Evolutionary conservation across 2,113 vertebrate genomes (phyloP).

Genomic region (Fregetta grallaria): DNA sequence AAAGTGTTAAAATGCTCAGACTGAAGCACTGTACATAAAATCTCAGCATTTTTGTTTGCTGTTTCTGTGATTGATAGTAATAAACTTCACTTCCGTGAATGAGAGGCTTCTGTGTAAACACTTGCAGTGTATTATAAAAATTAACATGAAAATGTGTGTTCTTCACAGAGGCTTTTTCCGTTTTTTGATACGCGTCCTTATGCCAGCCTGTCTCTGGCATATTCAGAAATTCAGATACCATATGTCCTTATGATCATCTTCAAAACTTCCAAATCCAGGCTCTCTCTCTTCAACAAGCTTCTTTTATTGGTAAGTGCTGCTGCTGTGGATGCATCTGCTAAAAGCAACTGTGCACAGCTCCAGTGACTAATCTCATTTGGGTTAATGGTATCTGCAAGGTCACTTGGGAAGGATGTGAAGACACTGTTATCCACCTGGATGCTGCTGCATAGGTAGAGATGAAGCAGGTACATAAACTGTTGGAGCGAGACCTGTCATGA

Average conservation of each 20-base stretch:
- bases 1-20: slow-evolving; percentile 40
- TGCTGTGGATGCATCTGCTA: slow-evolving; percentile 44
- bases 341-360: slow-evolving; percentile 2
- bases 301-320: slow-evolving; percentile 21
- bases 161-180: slow-evolving; percentile 4
- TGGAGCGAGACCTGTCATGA: background rate
- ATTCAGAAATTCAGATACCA: slow-evolving; percentile 43
- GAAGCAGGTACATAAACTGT: background rate
- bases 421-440: background rate
- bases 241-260: slow-evolving; percentile 53
- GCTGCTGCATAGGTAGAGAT: background rate
- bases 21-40: slow-evolving; percentile 56
- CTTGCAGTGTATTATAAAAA: slow-evolving; percentile 45
- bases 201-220: slow-evolving; percentile 34
- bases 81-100: slow-evolving; percentile 30
- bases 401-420: slow-evolving; percentile 9
- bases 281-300: background rate
- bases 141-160: background rate
- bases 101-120: slow-evolving; percentile 52
- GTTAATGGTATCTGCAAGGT: slow-evolving; percentile 35
- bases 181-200: slow-evolving; percentile 21
- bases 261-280: background rate
- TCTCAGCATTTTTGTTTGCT: slow-evolving; percentile 47
- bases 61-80: slow-evolving; percentile 44
- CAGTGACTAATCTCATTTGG: slow-evolving; percentile 15